These are phyloP conservation scores for Actinia equina DNA, from an alignment of 64 coral and sea anemone genomes.

Conservation along the genomic window DNA sequence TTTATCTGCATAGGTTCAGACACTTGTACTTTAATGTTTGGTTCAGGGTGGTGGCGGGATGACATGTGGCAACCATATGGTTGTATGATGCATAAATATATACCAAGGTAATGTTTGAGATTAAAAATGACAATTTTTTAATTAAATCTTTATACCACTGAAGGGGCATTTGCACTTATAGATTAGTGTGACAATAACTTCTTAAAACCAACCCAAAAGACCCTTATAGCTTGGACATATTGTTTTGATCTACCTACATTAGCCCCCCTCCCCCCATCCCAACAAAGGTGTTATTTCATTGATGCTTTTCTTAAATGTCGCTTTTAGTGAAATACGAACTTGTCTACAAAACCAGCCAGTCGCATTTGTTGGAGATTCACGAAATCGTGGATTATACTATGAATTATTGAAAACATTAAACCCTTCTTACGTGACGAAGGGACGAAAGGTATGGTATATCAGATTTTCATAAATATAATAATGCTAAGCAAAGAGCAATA, in stretches of 20 bases:
- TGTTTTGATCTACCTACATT: too few species aligned
- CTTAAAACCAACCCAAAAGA: too few species aligned
- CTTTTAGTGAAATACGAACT: slow-evolving; percentile 70
- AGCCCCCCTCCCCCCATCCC: too few species aligned
- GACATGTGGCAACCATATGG: slow-evolving; percentile 85
- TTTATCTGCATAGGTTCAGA: slow-evolving; percentile 44
- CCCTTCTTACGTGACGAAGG: background rate
- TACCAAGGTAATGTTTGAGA: slow-evolving; percentile 45
- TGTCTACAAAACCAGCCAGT: slow-evolving; percentile 84
- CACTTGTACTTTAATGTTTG: slow-evolving; percentile 64
- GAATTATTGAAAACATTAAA: slow-evolving; percentile 58
- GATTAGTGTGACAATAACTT: too few species aligned
- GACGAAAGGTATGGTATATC: slow-evolving; percentile 15
- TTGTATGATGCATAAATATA: slow-evolving; percentile 86
- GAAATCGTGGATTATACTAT: slow-evolving; percentile 71
- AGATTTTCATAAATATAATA: too few species aligned
- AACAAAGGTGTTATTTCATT: too few species aligned
- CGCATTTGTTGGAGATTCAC: slow-evolving; percentile 83
- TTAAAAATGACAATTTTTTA: too few species aligned
- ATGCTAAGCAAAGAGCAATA: too few species aligned
- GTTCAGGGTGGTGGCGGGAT: slow-evolving; percentile 58
- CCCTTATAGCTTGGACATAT: too few species aligned
- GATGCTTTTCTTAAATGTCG: too few species aligned
- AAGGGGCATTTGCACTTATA: too few species aligned
- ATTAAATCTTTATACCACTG: too few species aligned